A percentile compares a stretch with the other conserved stretches of the same genome.
These are phyloP conservation scores for Vollenhovia emeryi DNA, from an alignment of 1,140 invertebrate species.

Conservation along the genomic window DNA sequence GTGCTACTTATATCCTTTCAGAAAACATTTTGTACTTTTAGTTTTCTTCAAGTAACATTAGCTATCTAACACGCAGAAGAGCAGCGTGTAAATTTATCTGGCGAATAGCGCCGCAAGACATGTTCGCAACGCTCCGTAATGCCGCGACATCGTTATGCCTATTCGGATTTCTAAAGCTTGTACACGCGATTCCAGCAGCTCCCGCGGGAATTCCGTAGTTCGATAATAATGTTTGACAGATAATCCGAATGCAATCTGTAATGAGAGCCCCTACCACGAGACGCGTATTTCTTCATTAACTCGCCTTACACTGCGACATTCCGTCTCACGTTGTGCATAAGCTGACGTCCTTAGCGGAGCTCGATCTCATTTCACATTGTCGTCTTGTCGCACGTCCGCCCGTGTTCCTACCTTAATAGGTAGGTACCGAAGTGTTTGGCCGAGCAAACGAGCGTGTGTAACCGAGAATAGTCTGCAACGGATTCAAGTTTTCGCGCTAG, in stretches of 20 bases:
- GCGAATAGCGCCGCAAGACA: neutral
- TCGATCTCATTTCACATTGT: constrained; percentile 43
- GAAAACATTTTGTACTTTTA: neutral
- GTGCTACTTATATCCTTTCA: neutral
- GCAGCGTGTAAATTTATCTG: constrained; percentile 9
- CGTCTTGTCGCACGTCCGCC: constrained; percentile 36
- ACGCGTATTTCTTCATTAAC: constrained; percentile 69
- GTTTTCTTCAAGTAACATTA: neutral
- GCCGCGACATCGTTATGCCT: constrained; percentile 13
- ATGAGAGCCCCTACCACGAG: constrained; percentile 11
- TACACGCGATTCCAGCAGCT: constrained; percentile 26
- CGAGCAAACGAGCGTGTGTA: constrained; percentile 41
- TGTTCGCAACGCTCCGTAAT: neutral
- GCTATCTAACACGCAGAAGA: neutral
- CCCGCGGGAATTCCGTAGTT: constrained; percentile 13
- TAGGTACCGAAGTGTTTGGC: constrained; percentile 68
- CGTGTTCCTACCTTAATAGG: constrained; percentile 64
- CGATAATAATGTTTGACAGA: constrained; percentile 53
- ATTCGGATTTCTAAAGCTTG: constrained; percentile 32
- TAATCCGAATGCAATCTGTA: constrained; percentile 54
- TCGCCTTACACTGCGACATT: constrained; percentile 6
- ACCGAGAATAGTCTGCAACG: constrained; percentile 41
- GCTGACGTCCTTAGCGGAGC: constrained; percentile 31
- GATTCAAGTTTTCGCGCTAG: constrained; percentile 57
- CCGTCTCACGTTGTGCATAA: constrained; percentile 42